Conservation (phyloP, 1,140 invertebrate genomes). For the Campoletis sonorensis region DNA sequence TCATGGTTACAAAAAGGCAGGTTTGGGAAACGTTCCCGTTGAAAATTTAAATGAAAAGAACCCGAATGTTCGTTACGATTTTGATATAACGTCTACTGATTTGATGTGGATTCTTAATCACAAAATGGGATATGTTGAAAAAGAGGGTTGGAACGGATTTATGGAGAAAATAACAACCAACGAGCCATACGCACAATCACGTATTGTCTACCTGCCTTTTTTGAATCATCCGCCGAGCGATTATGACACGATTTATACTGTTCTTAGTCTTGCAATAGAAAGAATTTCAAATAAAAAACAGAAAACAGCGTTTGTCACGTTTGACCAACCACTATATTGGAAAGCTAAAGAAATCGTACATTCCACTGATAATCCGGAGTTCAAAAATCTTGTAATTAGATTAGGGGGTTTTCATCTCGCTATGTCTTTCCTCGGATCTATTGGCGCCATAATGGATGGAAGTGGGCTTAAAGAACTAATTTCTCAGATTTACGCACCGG, state of each 20-base stretch:
- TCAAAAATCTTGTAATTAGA: conserved; percentile 48
- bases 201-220: conserved; percentile 53
- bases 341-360: conserved; percentile 57
- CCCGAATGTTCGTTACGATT: conserved; percentile 30
- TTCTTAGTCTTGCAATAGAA: conserved; percentile 39
- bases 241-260: conserved; percentile 53
- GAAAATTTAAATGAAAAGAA: conserved; percentile 28
- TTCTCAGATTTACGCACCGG: conserved; percentile 56
- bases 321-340: conserved; percentile 57
- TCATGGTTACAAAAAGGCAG: background rate
- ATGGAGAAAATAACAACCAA: conserved; percentile 54
- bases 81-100: background rate
- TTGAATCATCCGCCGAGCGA: conserved; percentile 48
- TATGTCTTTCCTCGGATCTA: conserved; percentile 58
- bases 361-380: conserved; percentile 53
- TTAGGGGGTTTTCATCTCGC: conserved; percentile 61
- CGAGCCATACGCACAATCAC: conserved; percentile 43
- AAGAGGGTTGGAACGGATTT: conserved; percentile 61
- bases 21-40: conserved; percentile 18
- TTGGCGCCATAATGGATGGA: conserved; percentile 57
- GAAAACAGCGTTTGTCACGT: conserved; percentile 62
- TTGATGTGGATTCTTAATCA: background rate
- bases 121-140: background rate
- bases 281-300: conserved; percentile 48
- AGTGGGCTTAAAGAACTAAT: conserved; percentile 67